Base-by-base conservation (phyloP, 2,797 vertebrate genomes). In the Tamandua tetradactyla region DNA sequence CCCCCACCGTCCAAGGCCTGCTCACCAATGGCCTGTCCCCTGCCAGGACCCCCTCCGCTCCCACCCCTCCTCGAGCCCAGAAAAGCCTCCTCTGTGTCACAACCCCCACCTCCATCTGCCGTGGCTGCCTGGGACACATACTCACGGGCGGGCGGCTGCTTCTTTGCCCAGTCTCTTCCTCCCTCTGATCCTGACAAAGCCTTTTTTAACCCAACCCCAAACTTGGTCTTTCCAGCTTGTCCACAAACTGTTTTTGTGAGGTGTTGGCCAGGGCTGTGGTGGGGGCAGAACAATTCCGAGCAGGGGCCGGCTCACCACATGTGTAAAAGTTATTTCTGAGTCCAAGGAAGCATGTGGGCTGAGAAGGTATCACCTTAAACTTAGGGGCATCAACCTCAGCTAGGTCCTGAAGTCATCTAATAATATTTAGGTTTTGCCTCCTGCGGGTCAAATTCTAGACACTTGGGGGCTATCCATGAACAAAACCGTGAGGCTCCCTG, bases 381-480 rank as follows among this genome's bases (percentile, higher is more conserved):
- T 52, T 23, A n/a, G 10, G 18, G 1, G 0, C 68, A 27, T 11
- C 47, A 18, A 23, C 1, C 17, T 71, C 42, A 42, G 1, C 17
- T 0, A 27, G 23, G 90, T n/a, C 9, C 8, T 59, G 32, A 82
- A 75, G 14, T 17, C 57, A 81, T 35, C 84, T 35, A n/a, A 27
- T 55, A 71, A 40, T n/a, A 62, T 15, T 62, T 72, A 52, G 32
- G 42, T 72, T 71, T 47, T 55, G 18, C 20, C 55, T 55, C 20
- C 55, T 20, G 22, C 22, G 55, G 20, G 20, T 22, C 55, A 55
- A 7, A 6, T 12, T 47, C 18, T 61, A n/a, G 37, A 44, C 68
- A 69, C 37, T 23, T n/a, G 37, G 37, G 18, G 37, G 59, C 47
- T 42, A 72, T 80, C 55, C 49, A n/a, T 61, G 72, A 81, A 72